Evolutionary conservation across 1,140 invertebrate species (phyloP).

Genomic region (Caenorhabditis brenneri): DNA sequence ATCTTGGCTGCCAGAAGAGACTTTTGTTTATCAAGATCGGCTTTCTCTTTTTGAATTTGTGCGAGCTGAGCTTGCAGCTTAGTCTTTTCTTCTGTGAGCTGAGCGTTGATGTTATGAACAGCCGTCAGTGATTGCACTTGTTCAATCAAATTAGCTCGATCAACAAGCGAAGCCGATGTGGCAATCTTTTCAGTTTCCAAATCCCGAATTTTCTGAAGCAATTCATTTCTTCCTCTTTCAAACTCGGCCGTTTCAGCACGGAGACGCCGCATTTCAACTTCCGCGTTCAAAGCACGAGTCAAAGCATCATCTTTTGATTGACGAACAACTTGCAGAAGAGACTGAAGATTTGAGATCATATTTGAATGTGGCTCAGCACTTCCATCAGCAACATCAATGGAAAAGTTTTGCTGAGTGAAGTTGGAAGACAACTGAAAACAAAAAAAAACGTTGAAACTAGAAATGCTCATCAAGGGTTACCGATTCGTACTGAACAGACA

Average conservation of each 20-base stretch:
- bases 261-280: conserved; percentile 36
- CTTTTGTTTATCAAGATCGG: neutral
- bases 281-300: conserved; percentile 29
- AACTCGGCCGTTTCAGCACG: neutral
- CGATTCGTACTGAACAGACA: conserved; percentile 14
- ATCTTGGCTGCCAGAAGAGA: neutral
- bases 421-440: neutral
- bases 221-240: neutral
- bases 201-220: neutral
- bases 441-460: too few relatives aligned
- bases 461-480: too few relatives aligned
- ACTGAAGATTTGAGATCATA: neutral
- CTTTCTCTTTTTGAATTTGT: conserved; percentile 32
- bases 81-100: neutral
- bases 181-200: conserved; percentile 35
- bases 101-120: conserved; percentile 1
- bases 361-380: neutral
- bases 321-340: neutral
- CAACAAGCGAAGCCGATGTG: neutral
- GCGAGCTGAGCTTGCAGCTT: neutral
- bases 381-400: neutral
- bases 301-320: conserved; percentile 1
- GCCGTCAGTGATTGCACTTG: neutral
- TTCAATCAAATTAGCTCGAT: conserved; percentile 3
- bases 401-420: neutral